These are phyloP conservation scores for Halocynthia roretzi DNA, from an alignment of 23 tunicate genomes.

Conservation along the genomic window DNA sequence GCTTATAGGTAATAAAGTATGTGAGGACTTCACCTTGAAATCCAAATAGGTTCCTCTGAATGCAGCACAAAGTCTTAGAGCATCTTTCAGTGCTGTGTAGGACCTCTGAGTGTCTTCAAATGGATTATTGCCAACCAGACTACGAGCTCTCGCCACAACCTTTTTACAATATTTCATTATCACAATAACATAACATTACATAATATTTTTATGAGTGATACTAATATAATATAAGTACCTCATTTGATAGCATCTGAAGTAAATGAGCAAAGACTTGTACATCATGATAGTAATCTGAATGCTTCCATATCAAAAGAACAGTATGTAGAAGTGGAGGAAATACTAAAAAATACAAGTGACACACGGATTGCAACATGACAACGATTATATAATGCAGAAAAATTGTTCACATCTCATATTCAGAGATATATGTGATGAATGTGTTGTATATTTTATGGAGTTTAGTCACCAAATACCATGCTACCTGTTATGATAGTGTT, in stretches of 20 bases:
- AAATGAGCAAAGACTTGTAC: slow-evolving; percentile 73
- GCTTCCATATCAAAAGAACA: slow-evolving; percentile 72
- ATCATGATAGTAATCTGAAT: slow-evolving; percentile 85
- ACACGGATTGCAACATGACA: neutral
- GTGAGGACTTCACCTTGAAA: slow-evolving; percentile 35
- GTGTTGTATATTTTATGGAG: too few relatives aligned
- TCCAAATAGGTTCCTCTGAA: slow-evolving; percentile 89
- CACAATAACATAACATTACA: neutral
- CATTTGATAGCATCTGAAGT: slow-evolving; percentile 86
- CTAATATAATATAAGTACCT: slow-evolving; percentile 35
- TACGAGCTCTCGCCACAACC: slow-evolving; percentile 83
- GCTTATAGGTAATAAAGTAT: neutral
- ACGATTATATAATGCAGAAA: neutral
- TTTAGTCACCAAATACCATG: too few relatives aligned
- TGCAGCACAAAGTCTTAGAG: slow-evolving; percentile 85
- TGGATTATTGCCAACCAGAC: slow-evolving; percentile 70
- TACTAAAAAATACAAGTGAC: slow-evolving; percentile 36
- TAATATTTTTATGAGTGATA: slow-evolving; percentile 1
- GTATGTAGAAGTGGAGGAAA: slow-evolving; percentile 87
- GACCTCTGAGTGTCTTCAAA: slow-evolving; percentile 81
- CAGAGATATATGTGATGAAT: too few relatives aligned
- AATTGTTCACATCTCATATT: neutral
- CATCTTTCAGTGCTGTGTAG: slow-evolving; percentile 82
- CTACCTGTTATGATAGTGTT: too few relatives aligned
- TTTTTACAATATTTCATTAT: neutral